Evolutionary conservation across 2,113 vertebrate species (phyloP).

Genomic region (Ictalurus punctatus): DNA sequence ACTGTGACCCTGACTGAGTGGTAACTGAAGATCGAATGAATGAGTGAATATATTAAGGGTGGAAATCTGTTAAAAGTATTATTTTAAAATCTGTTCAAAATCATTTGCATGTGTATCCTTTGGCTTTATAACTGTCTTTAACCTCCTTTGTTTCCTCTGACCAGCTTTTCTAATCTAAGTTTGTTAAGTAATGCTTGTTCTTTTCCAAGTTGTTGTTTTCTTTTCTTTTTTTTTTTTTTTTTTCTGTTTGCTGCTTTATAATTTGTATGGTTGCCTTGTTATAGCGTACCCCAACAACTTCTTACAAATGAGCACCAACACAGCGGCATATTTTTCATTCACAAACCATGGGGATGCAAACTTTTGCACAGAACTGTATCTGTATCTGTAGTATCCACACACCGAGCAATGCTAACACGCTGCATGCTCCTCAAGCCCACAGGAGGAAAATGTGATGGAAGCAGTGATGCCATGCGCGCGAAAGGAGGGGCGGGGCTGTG

Average conservation of each 20-base stretch:
- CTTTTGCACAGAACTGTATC: neutral
- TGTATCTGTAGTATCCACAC: neutral
- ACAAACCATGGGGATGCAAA: neutral
- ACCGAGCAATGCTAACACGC: neutral
- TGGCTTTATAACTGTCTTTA: neutral
- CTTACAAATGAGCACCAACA: neutral
- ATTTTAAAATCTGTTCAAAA: neutral
- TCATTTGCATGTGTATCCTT: neutral
- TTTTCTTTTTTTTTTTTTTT: neutral
- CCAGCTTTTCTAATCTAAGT: neutral
- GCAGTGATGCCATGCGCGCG: slow-evolving; percentile 37
- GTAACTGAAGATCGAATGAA: neutral
- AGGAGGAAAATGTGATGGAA: slow-evolving; percentile 27
- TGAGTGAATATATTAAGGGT: neutral
- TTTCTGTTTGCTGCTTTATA: neutral
- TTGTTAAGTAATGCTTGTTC: neutral
- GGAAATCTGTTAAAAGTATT: neutral
- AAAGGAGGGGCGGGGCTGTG: slow-evolving; percentile 30
- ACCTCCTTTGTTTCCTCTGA: neutral
- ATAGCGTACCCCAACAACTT: neutral
- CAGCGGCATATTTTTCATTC: neutral
- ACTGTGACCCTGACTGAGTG: neutral
- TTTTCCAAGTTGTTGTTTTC: neutral
- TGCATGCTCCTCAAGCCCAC: neutral
- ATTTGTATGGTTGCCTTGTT: neutral